Percentiles rank a stretch among this genome's conserved stretches.
Evolutionary conservation across 2,888 invertebrate species (phyloP).

Genomic region (Aphidius colemani): DNA sequence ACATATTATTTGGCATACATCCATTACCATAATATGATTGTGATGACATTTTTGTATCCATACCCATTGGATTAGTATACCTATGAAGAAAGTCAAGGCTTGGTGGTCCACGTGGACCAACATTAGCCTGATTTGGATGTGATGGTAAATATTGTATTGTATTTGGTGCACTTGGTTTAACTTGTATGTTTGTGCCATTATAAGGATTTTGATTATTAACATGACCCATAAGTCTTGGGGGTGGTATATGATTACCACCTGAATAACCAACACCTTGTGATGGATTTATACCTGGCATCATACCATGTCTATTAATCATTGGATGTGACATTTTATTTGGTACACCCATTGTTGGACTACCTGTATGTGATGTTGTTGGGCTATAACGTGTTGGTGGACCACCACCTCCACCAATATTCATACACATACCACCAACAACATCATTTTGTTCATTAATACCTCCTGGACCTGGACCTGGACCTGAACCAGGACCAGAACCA

Average conservation of each 20-base stretch:
- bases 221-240: slow-evolving; percentile 57
- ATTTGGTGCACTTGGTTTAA: slow-evolving; percentile 95
- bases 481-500: too few relatives aligned
- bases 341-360: slow-evolving; percentile 50
- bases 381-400: slow-evolving; percentile 56
- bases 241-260: slow-evolving; percentile 59
- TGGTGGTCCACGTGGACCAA: slow-evolving; percentile 80
- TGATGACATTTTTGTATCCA: slow-evolving; percentile 73
- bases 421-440: slow-evolving; percentile 54
- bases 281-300: slow-evolving; percentile 48
- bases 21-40: slow-evolving; percentile 73
- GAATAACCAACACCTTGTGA: slow-evolving; percentile 38
- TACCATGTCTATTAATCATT: slow-evolving; percentile 52
- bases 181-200: slow-evolving; percentile 84
- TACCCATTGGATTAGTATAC: slow-evolving; percentile 78
- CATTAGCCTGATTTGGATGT: slow-evolving; percentile 72
- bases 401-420: slow-evolving; percentile 44
- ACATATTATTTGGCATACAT: slow-evolving; percentile 62
- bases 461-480: slow-evolving; percentile 21
- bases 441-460: slow-evolving; percentile 49
- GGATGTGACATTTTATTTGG: slow-evolving; percentile 52
- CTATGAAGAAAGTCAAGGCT: slow-evolving; percentile 88
- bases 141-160: slow-evolving; percentile 98
- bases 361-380: slow-evolving; percentile 54
- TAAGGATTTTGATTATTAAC: slow-evolving; percentile 64